phyloP scores from a whole-genome alignment of 2,888 invertebrate genomes.

The Thelaira solivaga region DNA sequence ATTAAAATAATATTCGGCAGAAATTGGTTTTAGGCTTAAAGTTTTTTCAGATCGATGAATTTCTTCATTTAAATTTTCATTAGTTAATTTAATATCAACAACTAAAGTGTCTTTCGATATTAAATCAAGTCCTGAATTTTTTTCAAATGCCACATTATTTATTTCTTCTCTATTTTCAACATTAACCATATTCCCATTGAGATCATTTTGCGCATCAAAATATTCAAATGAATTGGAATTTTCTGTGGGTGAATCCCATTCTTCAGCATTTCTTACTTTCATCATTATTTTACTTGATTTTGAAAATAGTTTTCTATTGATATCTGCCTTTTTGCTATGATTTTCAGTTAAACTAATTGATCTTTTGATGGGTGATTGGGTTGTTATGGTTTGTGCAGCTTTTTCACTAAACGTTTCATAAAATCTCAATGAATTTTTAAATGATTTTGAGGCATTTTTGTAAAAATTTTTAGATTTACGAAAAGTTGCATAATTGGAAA shows the following conservation, averaged over 20 bases:
- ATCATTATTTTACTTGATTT: constrained; percentile 18
- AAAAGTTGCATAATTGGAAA: constrained; percentile 27
- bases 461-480: constrained; percentile 42
- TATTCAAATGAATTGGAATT: constrained; percentile 51
- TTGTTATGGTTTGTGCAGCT: neutral
- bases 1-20: constrained; percentile 14
- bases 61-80: neutral
- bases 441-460: constrained; percentile 51
- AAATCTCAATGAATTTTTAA: constrained; percentile 49
- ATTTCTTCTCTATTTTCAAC: neutral
- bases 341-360: constrained; percentile 29
- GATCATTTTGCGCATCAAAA: constrained; percentile 28
- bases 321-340: neutral
- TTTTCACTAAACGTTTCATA: constrained; percentile 54
- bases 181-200: constrained; percentile 25
- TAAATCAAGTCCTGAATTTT: neutral
- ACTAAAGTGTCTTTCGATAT: neutral
- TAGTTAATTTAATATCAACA: too few species aligned
- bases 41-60: constrained; percentile 2
- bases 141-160: neutral
- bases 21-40: neutral
- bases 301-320: constrained; percentile 18
- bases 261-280: neutral
- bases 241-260: constrained; percentile 30
- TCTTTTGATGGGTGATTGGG: neutral